phyloP scores from a whole-genome alignment of 2,113 vertebrate genomes.

The Erinaceus europaeus region DNA sequence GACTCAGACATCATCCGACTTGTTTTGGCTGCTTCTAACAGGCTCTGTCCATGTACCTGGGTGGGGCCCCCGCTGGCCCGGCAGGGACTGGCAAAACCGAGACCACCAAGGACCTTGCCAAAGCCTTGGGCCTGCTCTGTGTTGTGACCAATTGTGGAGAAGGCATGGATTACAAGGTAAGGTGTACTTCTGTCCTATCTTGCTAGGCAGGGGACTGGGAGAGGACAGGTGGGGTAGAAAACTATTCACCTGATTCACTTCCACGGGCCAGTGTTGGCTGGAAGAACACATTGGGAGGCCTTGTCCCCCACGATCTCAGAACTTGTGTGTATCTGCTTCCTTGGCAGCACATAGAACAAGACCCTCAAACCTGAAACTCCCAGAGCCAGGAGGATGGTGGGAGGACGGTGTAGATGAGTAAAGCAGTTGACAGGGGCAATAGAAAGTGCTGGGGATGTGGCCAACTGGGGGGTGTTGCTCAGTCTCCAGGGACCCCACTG shows the following conservation, averaged over 20 bases:
- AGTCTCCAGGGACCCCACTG: fast-evolving
- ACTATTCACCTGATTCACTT: too few relatives aligned
- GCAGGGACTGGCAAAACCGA: constrained; percentile 98
- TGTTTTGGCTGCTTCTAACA: constrained; percentile 70
- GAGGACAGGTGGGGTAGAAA: too few relatives aligned
- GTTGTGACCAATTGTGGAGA: constrained; percentile 98
- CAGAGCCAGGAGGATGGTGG: neutral
- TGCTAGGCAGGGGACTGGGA: neutral
- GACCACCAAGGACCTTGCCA: constrained; percentile 97
- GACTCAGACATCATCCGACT: neutral
- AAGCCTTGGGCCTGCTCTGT: constrained; percentile 95
- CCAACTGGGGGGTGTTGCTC: fast-evolving
- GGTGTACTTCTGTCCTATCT: neutral
- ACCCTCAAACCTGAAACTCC: fast-evolving
- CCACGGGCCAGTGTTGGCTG: neutral
- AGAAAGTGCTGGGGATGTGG: neutral
- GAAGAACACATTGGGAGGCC: fast-evolving
- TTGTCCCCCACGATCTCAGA: fast-evolving
- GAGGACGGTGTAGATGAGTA: fast-evolving
- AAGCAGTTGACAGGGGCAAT: fast-evolving
- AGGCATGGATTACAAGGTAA: constrained; percentile 98
- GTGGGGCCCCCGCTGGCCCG: constrained; percentile 94
- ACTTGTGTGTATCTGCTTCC: fast-evolving
- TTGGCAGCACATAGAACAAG: neutral
- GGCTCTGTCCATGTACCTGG: constrained; percentile 97